phyloP scores from a whole-genome alignment of 2,113 vertebrate species.

The Grallaria varia region DNA sequence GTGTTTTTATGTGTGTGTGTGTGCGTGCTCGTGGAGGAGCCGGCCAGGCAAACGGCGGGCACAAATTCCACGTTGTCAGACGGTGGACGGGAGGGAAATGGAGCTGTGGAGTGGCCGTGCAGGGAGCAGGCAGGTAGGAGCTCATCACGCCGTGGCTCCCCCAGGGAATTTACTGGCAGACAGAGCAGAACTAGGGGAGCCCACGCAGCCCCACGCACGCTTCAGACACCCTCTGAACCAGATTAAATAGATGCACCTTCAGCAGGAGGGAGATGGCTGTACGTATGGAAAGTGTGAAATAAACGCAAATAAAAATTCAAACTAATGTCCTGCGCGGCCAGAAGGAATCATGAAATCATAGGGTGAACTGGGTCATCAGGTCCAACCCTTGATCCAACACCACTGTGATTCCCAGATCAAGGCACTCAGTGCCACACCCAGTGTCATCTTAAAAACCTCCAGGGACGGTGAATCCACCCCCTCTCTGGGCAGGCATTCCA shows the following conservation, averaged over 20 bases:
- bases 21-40: accelerated
- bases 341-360: too few relatives aligned
- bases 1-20: neutral
- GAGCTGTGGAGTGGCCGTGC: accelerated
- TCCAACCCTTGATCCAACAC: too few relatives aligned
- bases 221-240: accelerated
- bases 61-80: neutral
- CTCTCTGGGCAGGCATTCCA: too few relatives aligned
- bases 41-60: accelerated
- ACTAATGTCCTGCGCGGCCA: neutral
- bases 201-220: neutral
- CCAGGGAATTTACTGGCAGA: neutral
- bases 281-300: neutral
- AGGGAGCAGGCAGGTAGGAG: neutral
- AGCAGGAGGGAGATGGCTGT: accelerated
- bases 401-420: too few relatives aligned
- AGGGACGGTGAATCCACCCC: too few relatives aligned
- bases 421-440: too few relatives aligned
- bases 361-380: too few relatives aligned
- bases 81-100: neutral
- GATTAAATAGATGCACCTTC: neutral
- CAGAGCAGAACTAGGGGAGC: neutral
- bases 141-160: accelerated
- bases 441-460: too few relatives aligned
- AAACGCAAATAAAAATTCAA: neutral